Evolutionary conservation across 2,113 vertebrate species (phyloP), one percentile per base, ranked within the genome.

Genomic region (Pterocles gutturalis): DNA sequence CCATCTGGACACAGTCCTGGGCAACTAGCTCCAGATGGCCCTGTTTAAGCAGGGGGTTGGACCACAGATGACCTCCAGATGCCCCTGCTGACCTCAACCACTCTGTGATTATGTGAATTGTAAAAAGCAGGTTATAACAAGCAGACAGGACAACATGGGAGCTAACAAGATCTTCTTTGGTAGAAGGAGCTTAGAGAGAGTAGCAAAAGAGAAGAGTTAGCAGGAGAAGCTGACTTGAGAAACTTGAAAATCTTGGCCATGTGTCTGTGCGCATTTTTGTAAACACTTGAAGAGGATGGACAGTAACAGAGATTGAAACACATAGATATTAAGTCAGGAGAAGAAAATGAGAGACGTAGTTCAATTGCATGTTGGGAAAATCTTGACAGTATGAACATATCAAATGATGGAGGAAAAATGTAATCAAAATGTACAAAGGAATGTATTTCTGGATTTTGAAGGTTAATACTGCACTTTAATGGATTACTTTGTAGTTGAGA

Each of bases 341-440:
- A 19, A 57, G 75, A 53, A 57, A 78, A 77, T 2, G 2, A 43
- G 51, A 51, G 7, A 31, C 0, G 2, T 61, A 3, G 0, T 58
- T 82, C 41, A 7, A 1, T 67, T 93, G 20, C 10, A 10, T 29
- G 8, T 33, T 49, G 43, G 13, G 36, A 61, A 58, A 58, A 58
- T 33, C 66, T 65, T 57, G 69, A 45, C 18, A n/a, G n/a, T 34
- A 38, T 58, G 28, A 90, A 45, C 7, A 4, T 18, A 73, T 65
- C 49, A 82, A 28, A 29, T 20, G 55, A 53, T 29, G 17, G 36
- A 75, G 46, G 48, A 48, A 73, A 71, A 2, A 49, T 61, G 55
- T 64, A 38, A 75, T 85, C 13, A 41, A 54, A 90, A 33, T 48
- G 24, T 34, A 26, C 9, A 26, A 54, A 75, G 28, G 17, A 69